A percentile compares a stretch with the other conserved stretches of the same genome.
Evolutionary conservation across 2,888 invertebrate species (phyloP).

Genomic region (Meloe dianella): DNA sequence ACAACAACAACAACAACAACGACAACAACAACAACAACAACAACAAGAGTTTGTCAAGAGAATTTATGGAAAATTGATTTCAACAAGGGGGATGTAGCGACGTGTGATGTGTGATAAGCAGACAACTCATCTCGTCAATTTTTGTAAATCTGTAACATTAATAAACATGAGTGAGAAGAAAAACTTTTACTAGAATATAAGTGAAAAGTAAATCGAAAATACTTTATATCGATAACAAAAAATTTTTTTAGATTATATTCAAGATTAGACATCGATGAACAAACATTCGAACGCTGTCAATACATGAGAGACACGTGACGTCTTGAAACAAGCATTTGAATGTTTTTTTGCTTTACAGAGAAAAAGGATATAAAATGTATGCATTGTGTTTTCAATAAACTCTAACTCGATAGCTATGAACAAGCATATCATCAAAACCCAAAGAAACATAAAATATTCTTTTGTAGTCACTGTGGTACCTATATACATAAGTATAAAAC

Average conservation of each 20-base stretch:
- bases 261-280: not conserved
- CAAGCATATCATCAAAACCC: not conserved
- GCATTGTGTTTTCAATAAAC: not conserved
- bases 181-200: not conserved
- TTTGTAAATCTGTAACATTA: constrained; percentile 18
- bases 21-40: not conserved
- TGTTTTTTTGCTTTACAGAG: not conserved
- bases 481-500: not conserved
- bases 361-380: not conserved
- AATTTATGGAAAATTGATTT: constrained; percentile 27
- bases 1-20: not conserved
- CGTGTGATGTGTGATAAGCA: constrained; percentile 30
- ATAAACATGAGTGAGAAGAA: constrained; percentile 23
- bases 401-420: not conserved
- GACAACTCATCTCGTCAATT: constrained; percentile 21
- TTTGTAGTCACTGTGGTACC: not conserved
- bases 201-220: not conserved
- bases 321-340: not conserved
- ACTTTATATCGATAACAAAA: not conserved
- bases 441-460: not conserved
- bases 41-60: not conserved
- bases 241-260: not conserved
- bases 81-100: constrained; percentile 18
- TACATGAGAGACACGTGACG: too few species aligned
- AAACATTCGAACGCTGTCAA: too few species aligned